These are phyloP conservation scores for Drosophila erecta DNA, from an alignment of 1,140 invertebrate species.

Conservation along the genomic window DNA sequence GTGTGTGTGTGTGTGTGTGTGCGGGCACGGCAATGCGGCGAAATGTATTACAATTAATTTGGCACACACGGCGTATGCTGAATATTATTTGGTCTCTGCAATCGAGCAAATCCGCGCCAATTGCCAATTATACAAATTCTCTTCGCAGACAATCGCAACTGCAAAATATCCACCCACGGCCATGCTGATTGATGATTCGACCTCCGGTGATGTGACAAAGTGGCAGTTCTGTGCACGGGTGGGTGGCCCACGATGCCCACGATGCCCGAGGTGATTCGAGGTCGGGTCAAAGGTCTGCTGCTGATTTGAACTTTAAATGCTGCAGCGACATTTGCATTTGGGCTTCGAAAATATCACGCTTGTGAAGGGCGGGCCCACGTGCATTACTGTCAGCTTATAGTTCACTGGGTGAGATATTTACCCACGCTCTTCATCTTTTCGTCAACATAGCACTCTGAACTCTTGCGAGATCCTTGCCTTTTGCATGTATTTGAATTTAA, in stretches of 20 bases:
- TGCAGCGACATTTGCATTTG: conserved; percentile 53
- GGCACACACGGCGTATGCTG: conserved; percentile 65
- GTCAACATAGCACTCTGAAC: too few species aligned
- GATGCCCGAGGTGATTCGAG: conserved; percentile 12
- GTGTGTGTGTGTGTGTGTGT: conserved; percentile 6
- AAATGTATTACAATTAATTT: conserved; percentile 73
- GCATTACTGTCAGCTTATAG: conserved; percentile 44
- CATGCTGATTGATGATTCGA: conserved; percentile 70
- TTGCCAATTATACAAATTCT: conserved; percentile 78
- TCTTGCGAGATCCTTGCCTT: too few species aligned
- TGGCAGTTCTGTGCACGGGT: conserved; percentile 56
- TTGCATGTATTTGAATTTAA: too few species aligned
- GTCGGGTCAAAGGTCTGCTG: conserved; percentile 61
- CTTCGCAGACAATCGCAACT: conserved; percentile 64
- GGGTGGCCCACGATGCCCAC: conserved; percentile 8
- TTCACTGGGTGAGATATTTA: not conserved
- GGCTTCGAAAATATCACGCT: conserved; percentile 41
- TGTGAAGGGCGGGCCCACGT: conserved; percentile 45
- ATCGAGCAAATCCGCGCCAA: conserved; percentile 79
- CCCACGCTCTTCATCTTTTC: too few species aligned
- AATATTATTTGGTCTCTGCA: conserved; percentile 66
- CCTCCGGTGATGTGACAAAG: conserved; percentile 67
- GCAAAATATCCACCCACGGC: conserved; percentile 28
- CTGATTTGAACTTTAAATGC: conserved; percentile 58
- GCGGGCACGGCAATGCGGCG: conserved; percentile 30